phyloP scores from a whole-genome alignment of 1,140 invertebrate species.

The Trichomalopsis sarcophagae region DNA sequence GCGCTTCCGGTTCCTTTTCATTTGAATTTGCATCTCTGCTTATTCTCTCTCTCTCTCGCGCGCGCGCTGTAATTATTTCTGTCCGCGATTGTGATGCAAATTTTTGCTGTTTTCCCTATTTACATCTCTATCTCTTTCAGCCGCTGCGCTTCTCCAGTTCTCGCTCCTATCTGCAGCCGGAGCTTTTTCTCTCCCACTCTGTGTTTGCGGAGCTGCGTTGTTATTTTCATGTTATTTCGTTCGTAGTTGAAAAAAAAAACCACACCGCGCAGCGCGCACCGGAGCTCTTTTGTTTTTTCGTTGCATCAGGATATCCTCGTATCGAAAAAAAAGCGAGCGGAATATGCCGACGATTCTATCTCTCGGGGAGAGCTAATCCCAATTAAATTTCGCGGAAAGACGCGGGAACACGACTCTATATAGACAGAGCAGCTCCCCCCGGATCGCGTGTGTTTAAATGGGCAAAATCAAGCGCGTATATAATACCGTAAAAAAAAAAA shows the following conservation, averaged over 20 bases:
- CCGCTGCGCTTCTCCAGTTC: slow-evolving; percentile 46
- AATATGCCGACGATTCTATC: neutral
- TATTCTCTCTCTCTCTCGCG: slow-evolving; percentile 23
- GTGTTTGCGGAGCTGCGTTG: neutral
- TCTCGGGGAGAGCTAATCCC: neutral
- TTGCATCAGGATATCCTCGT: slow-evolving; percentile 22
- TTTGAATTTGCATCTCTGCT: slow-evolving; percentile 65
- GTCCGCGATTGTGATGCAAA: slow-evolving; percentile 73
- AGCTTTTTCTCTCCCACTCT: slow-evolving; percentile 25
- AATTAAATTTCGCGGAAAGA: slow-evolving; percentile 23
- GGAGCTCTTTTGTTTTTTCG: neutral
- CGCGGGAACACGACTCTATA: neutral
- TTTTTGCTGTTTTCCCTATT: slow-evolving; percentile 69
- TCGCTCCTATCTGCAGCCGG: slow-evolving; percentile 11
- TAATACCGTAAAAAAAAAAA: neutral
- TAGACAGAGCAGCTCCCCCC: neutral
- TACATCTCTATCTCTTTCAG: slow-evolving; percentile 54
- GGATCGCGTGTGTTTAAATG: neutral
- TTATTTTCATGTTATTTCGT: slow-evolving; percentile 4
- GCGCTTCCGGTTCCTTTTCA: slow-evolving; percentile 64
- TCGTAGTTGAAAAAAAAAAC: neutral
- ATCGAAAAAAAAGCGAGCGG: neutral
- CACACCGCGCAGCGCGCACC: too few relatives aligned
- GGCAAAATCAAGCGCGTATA: neutral
- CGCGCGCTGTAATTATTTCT: slow-evolving; percentile 72